A percentile compares a stretch with the other conserved stretches of the same genome.
These are phyloP conservation scores for Tuta absoluta DNA, from an alignment of 2,888 invertebrate genomes.

Conservation along the genomic window DNA sequence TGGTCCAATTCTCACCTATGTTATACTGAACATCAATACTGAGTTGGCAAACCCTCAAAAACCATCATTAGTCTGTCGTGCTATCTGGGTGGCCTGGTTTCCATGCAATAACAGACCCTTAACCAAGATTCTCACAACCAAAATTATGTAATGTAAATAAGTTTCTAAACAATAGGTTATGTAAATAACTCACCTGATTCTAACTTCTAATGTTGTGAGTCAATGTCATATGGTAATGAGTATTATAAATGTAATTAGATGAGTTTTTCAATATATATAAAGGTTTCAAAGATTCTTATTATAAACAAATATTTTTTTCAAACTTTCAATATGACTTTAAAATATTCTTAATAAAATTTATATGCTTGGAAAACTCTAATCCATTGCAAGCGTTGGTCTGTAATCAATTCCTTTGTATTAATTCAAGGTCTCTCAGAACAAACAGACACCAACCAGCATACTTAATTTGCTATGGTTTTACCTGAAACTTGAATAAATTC, in stretches of 20 bases:
- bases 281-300: too few relatives aligned
- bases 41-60: constrained; percentile 7
- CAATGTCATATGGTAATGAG: constrained; percentile 21
- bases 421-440: background rate
- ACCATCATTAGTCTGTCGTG: constrained; percentile 9
- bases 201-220: constrained; percentile 15
- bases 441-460: background rate
- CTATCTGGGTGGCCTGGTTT: background rate
- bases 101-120: background rate
- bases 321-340: too few relatives aligned
- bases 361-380: background rate
- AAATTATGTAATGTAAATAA: constrained; percentile 18
- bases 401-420: background rate
- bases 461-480: background rate
- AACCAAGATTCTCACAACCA: background rate
- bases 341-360: background rate
- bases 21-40: background rate
- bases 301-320: too few relatives aligned
- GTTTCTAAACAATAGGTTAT: constrained; percentile 15
- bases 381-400: background rate
- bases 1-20: background rate
- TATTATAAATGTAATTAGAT: background rate
- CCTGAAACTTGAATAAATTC: background rate
- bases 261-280: background rate
- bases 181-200: constrained; percentile 16